Evolutionary conservation across 2,113 vertebrate species (phyloP), one percentile per base, ranked within the genome.

Genomic region (Spilogale gracilis): DNA sequence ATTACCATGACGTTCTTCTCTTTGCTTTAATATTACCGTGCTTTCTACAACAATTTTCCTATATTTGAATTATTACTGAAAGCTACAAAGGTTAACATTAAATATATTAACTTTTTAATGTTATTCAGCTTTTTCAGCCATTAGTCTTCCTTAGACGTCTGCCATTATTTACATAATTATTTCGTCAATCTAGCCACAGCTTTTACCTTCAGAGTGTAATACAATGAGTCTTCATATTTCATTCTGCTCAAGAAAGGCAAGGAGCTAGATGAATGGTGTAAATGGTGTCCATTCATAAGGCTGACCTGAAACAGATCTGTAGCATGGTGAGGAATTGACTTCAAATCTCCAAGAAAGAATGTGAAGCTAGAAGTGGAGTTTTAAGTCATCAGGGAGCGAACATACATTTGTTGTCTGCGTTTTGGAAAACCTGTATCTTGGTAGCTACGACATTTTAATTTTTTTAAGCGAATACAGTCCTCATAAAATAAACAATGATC

Each of bases 111-210:
- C 83, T 90, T 97, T 98, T 92, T 93, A 98, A 89, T 94, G 91
- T 96, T 89, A 92, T 95, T 85, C 98, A 96, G 18, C 74, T 97
- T 98, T 98, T 98, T 92, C 67, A 97, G 82, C 56, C 88, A 96
- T 97, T 98, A 96, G 67, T 97, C 97, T 97, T 98, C 12, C 92
- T 94, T 94, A 79, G 96, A 97, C 76, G 7, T 52, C 94, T 69
- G 61, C 91, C 97, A 94, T 60, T 97, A 98, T 98, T 98, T 98
- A 95, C 60, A 95, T 96, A 98, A 97, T 98, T 98, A 91, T 98
- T 98, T 98, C 97, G 93, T 97, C 97, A 98, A 94, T 97, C 83
- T 78, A 89, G 58, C 88, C 96, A 74, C 87, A 98, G 38, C 6
- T 98, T 97, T 97, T 97, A 92, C 18, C 38, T 97, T 96, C 65